phyloP scores from a whole-genome alignment of 2,113 vertebrate genomes.

The Melanocharis versteri region DNA sequence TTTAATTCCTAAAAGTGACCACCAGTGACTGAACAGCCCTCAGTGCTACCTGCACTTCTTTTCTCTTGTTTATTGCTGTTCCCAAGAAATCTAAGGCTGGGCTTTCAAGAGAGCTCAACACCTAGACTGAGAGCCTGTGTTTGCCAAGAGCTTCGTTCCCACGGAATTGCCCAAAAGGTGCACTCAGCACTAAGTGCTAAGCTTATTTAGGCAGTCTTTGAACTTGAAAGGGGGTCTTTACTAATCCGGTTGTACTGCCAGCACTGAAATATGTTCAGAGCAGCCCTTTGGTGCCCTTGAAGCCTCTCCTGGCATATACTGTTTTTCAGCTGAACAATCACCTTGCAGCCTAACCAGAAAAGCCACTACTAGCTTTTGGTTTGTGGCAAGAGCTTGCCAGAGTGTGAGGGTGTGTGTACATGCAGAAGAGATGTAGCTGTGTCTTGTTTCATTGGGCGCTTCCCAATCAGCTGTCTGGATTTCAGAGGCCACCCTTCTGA shows the following conservation, averaged over 20 bases:
- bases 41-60: not conserved
- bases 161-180: not conserved
- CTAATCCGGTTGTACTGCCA: not conserved
- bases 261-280: not conserved
- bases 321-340: not conserved
- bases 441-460: not conserved
- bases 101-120: not conserved
- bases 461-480: not conserved
- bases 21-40: not conserved
- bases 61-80: not conserved
- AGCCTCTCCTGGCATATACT: not conserved
- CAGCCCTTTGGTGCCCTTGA: not conserved
- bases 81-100: not conserved
- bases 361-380: not conserved
- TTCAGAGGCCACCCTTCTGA: not conserved
- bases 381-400: not conserved
- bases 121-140: not conserved
- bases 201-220: not conserved
- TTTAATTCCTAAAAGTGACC: not conserved
- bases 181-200: not conserved
- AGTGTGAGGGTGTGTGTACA: fast-evolving
- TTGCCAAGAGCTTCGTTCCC: not conserved
- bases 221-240: not conserved
- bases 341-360: not conserved
- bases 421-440: not conserved